Evolutionary conservation across 2,797 vertebrate species (phyloP), one percentile per base, ranked within the genome.

Genomic region (Rhincodon typus): DNA sequence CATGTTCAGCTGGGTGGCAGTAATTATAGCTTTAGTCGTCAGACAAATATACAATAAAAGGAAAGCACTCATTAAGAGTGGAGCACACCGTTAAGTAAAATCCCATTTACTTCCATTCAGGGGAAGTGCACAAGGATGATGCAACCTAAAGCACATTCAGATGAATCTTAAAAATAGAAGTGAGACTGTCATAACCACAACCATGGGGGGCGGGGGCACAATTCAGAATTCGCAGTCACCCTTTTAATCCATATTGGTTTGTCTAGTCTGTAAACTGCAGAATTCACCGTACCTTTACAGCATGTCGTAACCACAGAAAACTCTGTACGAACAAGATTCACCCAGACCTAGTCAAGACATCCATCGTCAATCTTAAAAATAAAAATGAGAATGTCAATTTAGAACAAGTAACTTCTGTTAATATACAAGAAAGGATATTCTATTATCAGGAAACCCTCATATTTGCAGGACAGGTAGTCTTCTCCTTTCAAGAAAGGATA

Each of bases 241-340:
- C 15, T 34, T 62, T 62, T 50, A 88, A 87, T 53, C 23, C 19
- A 67, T n/a, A 42, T 38, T 90, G 34, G 25, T 13, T 27, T 17
- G 27, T 23, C 8, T 17, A 94, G 38, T 3, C 1, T 34, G 57
- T 15, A 27, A 69, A 70, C 91, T 27, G 30, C 12, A 94, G 13
- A 23, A 53, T 4, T 42, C 72, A 0, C 1, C 96, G 96, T 96
- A 99, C 99, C 98, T 99, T 95, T 99, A 98, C 97, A 99, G 97
- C 96, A 98, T 99, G 97, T 99, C 99, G 98, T 98, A 99, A 96
- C 98, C 98, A 0, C 98, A 99, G 96, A 99, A 99, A 69, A 99
- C 99, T 99, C 99, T 96, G 99, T 98, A 97, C 57, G 10, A 62
- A 62, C 57, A 62, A 10, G 57, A 62, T 62, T 62, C 57, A 62